These are phyloP conservation scores for Fissipunctia ypsillon DNA, from an alignment of 2,888 invertebrate species.

Conservation along the genomic window DNA sequence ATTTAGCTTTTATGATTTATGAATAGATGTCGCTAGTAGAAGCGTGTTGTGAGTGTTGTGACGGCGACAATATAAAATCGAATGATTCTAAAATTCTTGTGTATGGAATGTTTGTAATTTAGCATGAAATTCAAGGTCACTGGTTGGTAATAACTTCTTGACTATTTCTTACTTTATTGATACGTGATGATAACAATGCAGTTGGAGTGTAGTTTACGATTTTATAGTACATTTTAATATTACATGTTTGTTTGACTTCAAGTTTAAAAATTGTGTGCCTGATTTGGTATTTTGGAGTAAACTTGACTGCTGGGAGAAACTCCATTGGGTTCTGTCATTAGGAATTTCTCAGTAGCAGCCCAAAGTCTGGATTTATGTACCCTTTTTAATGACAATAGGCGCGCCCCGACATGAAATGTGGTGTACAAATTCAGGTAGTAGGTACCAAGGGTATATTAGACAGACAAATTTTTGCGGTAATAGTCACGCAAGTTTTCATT, in stretches of 20 bases:
- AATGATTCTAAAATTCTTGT: neutral
- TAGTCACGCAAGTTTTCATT: too few species aligned
- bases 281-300: neutral
- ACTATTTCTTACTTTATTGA: constrained; percentile 34
- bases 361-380: neutral
- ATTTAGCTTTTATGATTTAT: neutral
- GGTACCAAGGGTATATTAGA: too few species aligned
- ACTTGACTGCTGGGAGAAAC: neutral
- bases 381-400: too few species aligned
- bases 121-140: constrained; percentile 40
- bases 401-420: neutral
- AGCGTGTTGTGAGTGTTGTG: constrained; percentile 15
- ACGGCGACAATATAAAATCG: constrained; percentile 16
- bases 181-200: constrained; percentile 31
- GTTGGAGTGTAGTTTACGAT: constrained; percentile 27
- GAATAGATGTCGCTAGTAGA: constrained; percentile 48
- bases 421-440: neutral
- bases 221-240: constrained; percentile 6
- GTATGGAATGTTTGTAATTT: constrained; percentile 45
- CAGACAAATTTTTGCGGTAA: neutral
- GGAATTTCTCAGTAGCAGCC: neutral
- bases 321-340: neutral
- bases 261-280: neutral
- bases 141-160: constrained; percentile 13
- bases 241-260: neutral